These are phyloP conservation scores for Anoura caudifer DNA, from an alignment of 2,113 vertebrate genomes.

Conservation along the genomic window DNA sequence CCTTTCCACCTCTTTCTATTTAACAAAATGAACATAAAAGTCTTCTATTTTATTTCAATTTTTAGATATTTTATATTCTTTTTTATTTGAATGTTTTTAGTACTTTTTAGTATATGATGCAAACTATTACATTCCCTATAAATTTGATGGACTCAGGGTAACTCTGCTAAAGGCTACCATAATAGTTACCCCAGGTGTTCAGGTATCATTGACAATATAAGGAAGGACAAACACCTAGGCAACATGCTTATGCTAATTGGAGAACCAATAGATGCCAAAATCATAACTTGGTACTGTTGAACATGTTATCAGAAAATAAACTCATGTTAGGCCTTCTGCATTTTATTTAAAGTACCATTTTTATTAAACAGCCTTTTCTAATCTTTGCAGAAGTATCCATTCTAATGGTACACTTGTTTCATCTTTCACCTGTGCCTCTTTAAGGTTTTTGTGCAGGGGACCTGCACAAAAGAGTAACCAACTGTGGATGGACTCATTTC, in stretches of 20 bases:
- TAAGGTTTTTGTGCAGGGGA: not conserved
- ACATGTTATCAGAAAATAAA: not conserved
- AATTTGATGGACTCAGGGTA: not conserved
- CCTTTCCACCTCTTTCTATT: not conserved
- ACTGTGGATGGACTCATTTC: not conserved
- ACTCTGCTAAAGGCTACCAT: not conserved
- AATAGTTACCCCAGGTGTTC: rapidly evolving
- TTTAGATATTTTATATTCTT: not conserved
- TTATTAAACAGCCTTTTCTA: not conserved
- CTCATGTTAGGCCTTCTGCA: not conserved
- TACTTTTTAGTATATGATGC: not conserved
- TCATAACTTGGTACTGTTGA: not conserved
- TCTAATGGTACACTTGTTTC: not conserved
- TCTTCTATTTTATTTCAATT: not conserved
- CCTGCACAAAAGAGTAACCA: not conserved
- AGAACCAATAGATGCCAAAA: not conserved
- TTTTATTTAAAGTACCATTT: not conserved
- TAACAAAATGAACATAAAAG: not conserved
- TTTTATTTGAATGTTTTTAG: not conserved
- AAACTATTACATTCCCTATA: not conserved
- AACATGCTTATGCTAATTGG: not conserved
- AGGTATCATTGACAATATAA: rapidly evolving
- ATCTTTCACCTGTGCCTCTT: not conserved
- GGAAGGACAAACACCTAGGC: not conserved
- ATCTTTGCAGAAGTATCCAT: not conserved